Conservation (phyloP, 2,888 invertebrate genomes). For the Drosophila multiciliata region DNA sequence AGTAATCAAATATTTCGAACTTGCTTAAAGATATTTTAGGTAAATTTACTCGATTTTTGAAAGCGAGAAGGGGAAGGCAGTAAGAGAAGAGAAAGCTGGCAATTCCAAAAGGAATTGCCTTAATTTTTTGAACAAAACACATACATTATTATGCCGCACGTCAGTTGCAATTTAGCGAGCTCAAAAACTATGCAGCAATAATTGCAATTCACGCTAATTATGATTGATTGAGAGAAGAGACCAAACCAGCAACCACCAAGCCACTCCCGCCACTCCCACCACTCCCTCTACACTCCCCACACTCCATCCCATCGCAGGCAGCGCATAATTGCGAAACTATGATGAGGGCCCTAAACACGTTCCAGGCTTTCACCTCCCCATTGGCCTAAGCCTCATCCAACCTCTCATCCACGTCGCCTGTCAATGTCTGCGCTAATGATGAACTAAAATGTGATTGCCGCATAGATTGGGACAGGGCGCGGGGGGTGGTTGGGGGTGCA, state of each 20-base stretch:
- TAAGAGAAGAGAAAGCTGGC: neutral
- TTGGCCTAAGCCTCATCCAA: slow-evolving; percentile 1
- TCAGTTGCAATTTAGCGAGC: slow-evolving; percentile 68
- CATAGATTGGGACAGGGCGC: slow-evolving; percentile 12
- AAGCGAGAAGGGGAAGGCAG: neutral
- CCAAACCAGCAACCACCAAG: neutral
- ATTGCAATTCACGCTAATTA: slow-evolving; percentile 80
- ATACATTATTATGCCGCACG: slow-evolving; percentile 48
- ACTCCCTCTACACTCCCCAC: neutral
- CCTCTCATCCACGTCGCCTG: slow-evolving; percentile 44
- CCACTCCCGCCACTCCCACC: neutral
- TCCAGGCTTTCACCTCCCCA: neutral
- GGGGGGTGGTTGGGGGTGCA: neutral
- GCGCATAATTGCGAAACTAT: slow-evolving; percentile 75
- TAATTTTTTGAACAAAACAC: neutral
- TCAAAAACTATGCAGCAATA: slow-evolving; percentile 71
- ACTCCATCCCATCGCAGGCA: neutral
- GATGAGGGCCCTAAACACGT: slow-evolving; percentile 50
- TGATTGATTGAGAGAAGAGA: slow-evolving; percentile 69
- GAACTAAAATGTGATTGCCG: slow-evolving; percentile 74
- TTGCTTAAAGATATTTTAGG: neutral
- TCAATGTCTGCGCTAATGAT: slow-evolving; percentile 78
- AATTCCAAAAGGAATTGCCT: slow-evolving; percentile 6
- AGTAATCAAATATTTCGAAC: neutral
- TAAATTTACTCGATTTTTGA: neutral